Evolutionary conservation across 35 echinoderm and acorn worm genomes (phyloP), one percentile per base, ranked within the genome.

Genomic region (Chiridota heheva): DNA sequence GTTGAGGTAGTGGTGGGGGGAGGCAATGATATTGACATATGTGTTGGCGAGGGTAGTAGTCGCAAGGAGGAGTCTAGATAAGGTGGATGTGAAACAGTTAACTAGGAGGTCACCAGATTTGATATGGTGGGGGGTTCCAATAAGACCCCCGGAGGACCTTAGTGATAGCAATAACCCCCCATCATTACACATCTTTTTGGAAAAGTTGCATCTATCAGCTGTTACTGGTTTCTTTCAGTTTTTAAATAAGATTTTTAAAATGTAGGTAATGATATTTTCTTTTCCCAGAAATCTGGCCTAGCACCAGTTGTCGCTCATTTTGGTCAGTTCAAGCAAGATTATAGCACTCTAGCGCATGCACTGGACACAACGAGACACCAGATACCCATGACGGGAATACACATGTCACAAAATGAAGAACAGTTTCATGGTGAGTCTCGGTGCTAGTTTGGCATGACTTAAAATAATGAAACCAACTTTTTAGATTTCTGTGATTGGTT

Each of bases 341-440:
- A 91, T 67, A 91, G 84, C 27, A 91, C 88, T 61, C 53, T 91
- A 48, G 89, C 88, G 26, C 70, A 88, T 38, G 88, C 84, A 15
- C 70, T 97, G 69, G 94, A 97, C 47, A 91, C 88, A 16, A 97
- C 94, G 7, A 87, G 94, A 80, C 94, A 97, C 37, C 94, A 97
- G 40, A 78, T 88, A 34, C 34, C 69, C 3, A 57, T 45, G 1
- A 67, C 58, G 12, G 86, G 91, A 8, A 84, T 95, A 24, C 53
- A 79, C 41, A 33, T 84, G 12, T 81, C 85, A 46, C 69, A 83
- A 39, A 76, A 95, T 73, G 85, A 95, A 65, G 79, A 79, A 24
- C 12, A 44, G 18, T 88, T 70, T 42, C 73, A 83, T 63, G 85
- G 85, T 88, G 37, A 60, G 84, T 10, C 36, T 15, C 15, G 5